Evolutionary conservation across 2,113 vertebrate genomes (phyloP).

Genomic region (Pavo muticus): DNA sequence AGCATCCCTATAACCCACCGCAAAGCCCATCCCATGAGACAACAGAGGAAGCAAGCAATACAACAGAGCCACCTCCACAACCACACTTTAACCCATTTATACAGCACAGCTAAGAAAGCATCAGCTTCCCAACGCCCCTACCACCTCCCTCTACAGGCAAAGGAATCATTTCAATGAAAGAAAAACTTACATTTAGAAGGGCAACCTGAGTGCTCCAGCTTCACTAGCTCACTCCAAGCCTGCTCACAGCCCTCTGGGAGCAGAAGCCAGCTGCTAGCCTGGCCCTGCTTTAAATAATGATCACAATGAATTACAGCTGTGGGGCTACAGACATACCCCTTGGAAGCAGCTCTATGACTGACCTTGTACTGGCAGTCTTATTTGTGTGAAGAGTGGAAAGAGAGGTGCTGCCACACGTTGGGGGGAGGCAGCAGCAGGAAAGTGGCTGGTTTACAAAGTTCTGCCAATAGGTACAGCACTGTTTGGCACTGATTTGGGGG

Average conservation of each 20-base stretch:
- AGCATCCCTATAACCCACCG: accelerated
- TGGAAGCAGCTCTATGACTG: accelerated
- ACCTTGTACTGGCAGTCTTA: neutral
- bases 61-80: accelerated
- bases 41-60: accelerated
- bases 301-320: neutral
- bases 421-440: neutral
- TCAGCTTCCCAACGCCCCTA: accelerated
- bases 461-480: neutral
- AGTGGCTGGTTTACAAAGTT: neutral
- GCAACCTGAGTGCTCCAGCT: accelerated
- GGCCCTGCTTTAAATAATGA: neutral
- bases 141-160: accelerated
- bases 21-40: neutral
- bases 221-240: accelerated
- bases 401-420: neutral
- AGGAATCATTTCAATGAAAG: accelerated
- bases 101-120: accelerated
- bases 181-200: neutral
- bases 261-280: accelerated
- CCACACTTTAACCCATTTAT: accelerated
- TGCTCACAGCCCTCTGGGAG: accelerated
- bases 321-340: neutral
- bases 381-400: accelerated
- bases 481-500: neutral